A percentile compares a stretch with the other conserved stretches of the same genome.
Evolutionary conservation across 1,140 invertebrate species (phyloP).

Genomic region (Diachasmimorpha longicaudata): DNA sequence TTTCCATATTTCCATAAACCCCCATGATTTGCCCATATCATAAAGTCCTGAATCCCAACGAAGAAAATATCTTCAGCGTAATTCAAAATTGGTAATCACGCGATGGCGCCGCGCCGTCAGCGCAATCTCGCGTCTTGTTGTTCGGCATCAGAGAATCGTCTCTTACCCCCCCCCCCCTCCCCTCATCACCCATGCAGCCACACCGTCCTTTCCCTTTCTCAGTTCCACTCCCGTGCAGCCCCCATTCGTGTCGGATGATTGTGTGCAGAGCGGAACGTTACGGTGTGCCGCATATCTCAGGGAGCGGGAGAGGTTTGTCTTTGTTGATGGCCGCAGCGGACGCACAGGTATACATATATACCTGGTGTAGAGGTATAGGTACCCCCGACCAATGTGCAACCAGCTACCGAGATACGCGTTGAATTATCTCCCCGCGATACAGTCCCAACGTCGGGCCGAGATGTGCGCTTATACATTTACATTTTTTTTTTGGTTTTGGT

Average conservation of each 20-base stretch:
- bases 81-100: conserved; percentile 65
- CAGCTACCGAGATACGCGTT: conserved; percentile 24
- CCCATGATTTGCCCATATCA: not conserved
- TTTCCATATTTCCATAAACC: not conserved
- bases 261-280: conserved; percentile 9
- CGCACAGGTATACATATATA: no score
- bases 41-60: not conserved
- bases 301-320: conserved; percentile 1
- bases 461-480: not conserved
- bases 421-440: conserved; percentile 14
- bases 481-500: not conserved
- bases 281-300: conserved; percentile 9
- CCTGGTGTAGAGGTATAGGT: no score
- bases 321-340: conserved; percentile 1
- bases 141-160: conserved; percentile 9
- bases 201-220: conserved; percentile 3
- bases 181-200: conserved; percentile 19
- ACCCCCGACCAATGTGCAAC: conserved; percentile 1
- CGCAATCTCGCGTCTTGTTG: conserved; percentile 59
- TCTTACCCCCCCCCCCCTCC: not conserved
- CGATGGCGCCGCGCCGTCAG: conserved; percentile 63
- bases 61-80: conserved; percentile 34
- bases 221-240: not conserved
- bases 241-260: conserved; percentile 2
- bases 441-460: no score